Conservation (phyloP, 2,797 vertebrate genomes). For the Centropyge bicolor region DNA sequence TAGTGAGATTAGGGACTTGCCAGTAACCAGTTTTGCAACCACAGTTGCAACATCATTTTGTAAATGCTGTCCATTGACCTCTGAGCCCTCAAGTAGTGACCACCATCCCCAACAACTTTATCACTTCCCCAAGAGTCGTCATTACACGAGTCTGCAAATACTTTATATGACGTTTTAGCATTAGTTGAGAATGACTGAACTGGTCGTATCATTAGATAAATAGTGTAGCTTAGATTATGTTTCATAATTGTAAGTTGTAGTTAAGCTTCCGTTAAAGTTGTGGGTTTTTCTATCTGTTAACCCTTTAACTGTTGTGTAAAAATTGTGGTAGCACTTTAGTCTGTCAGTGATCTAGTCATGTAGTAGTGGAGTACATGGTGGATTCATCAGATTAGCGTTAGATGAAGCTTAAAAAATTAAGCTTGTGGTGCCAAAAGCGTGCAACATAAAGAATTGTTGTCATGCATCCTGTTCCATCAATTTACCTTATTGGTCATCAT, state of each 20-base stretch:
- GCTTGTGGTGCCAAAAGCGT: constrained; percentile 26
- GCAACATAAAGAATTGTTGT: not conserved
- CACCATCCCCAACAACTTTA: constrained; percentile 37
- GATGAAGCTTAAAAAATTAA: constrained; percentile 11
- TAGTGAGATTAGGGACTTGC: constrained; percentile 54
- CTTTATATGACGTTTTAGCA: constrained; percentile 40
- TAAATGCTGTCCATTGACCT: constrained; percentile 61
- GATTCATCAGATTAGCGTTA: constrained; percentile 32
- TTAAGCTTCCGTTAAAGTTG: constrained; percentile 33
- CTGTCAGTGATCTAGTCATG: constrained; percentile 53
- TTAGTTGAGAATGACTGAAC: constrained; percentile 4
- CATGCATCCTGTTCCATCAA: constrained; percentile 1
- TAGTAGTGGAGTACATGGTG: constrained; percentile 29
- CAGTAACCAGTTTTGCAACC: constrained; percentile 43
- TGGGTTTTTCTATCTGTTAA: constrained; percentile 30
- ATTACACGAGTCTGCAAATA: constrained; percentile 39
- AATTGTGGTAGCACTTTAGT: constrained; percentile 61
- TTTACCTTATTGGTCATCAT: constrained; percentile 7
- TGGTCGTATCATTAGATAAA: constrained; percentile 21
- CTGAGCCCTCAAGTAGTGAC: constrained; percentile 52
- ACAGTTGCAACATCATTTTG: constrained; percentile 42
- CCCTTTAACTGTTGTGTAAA: constrained; percentile 38
- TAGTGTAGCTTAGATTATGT: constrained; percentile 36
- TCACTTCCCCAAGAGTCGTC: constrained; percentile 37
- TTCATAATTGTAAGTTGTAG: not conserved